These are phyloP conservation scores for Diploscapter pachys DNA, from an alignment of 1,140 invertebrate species.

Conservation along the genomic window DNA sequence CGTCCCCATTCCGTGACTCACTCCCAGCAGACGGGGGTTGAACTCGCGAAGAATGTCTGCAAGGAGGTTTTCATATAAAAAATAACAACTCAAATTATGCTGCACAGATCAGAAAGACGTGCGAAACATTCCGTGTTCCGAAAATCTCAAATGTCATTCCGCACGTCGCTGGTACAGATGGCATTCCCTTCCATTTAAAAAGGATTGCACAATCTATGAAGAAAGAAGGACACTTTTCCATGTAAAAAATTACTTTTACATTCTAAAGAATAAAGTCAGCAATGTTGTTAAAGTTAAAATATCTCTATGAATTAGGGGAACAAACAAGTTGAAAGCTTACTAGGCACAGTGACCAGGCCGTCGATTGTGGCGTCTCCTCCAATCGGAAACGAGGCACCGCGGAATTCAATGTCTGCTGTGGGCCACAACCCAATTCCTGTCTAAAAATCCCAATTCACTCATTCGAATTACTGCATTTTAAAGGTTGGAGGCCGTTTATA, in stretches of 20 bases:
- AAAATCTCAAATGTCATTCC: too few relatives aligned
- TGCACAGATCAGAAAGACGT: too few relatives aligned
- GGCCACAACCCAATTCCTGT: slow-evolving; percentile 56
- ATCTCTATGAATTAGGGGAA: not conserved
- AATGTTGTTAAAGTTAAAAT: not conserved
- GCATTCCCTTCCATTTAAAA: too few relatives aligned
- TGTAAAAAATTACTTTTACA: too few relatives aligned
- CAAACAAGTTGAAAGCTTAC: slow-evolving; percentile 2
- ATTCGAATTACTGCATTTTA: not conserved
- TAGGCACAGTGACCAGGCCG: slow-evolving; percentile 55
- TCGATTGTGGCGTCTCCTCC: slow-evolving; percentile 58
- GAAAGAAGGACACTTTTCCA: too few relatives aligned
- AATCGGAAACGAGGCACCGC: slow-evolving; percentile 55
- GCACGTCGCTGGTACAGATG: too few relatives aligned
- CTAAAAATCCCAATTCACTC: slow-evolving; percentile 5
- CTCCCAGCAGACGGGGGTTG: slow-evolving; percentile 42
- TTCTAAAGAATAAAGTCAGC: not conserved
- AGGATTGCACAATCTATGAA: too few relatives aligned
- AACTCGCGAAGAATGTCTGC: slow-evolving; percentile 55
- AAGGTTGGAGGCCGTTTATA: not conserved
- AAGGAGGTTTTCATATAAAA: not conserved
- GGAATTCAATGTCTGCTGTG: slow-evolving; percentile 53
- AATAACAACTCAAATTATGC: too few relatives aligned
- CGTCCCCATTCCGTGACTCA: slow-evolving; percentile 54
- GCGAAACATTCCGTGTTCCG: too few relatives aligned